Base-by-base conservation (phyloP, 2,888 invertebrate species). In the Myathropa florea region DNA sequence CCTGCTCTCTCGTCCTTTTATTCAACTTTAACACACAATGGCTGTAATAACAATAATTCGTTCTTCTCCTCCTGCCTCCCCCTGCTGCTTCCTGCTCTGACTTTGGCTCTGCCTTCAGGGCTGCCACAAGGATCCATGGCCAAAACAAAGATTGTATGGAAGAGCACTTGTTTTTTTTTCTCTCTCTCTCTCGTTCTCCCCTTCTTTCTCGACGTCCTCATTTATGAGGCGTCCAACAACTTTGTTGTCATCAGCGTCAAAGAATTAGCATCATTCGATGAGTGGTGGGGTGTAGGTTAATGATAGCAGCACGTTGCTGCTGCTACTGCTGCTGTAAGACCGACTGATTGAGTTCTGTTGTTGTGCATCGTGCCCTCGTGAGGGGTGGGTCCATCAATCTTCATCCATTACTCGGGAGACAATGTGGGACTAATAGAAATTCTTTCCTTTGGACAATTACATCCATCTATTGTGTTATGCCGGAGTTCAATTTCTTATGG, bases 321-420 rank as follows among this genome's bases (percentile, higher is more conserved):
- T n/a, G n/a, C n/a, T n/a, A n/a, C n/a, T n/a, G n/a, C n/a, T n/a
- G n/a, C n/a, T n/a, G n/a, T n/a, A n/a, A n/a, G n/a, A n/a, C 4
- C 57, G 24, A 57, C 57, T 57, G 57, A 24, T 46, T 65, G 24
- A 18, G 65, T 46, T 24, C 24, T 65, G 65, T 26, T 36, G 9
- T 46, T 46, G 46, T 46, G 39, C 39, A 46, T 46, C 39, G 2
- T 57, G 57, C 57, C 24, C 46, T 23, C 61, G 21, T 55, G 72
- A 24, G 33, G 39, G 70, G 71, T 63, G 30, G 67, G 57, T 71
- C 73, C 87, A 87, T 87, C 87, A 87, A 87, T 87, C 87, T 87
- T 87, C 87, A 87, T 87, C 87, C 83, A 83, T 87, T 87, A 80
- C 77, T 67, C 46, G 63, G 68, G 68, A 84, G 77, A 83, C 83